Evolutionary conservation across 2,797 vertebrate species (phyloP).

Genomic region (Chelon labrosus): DNA sequence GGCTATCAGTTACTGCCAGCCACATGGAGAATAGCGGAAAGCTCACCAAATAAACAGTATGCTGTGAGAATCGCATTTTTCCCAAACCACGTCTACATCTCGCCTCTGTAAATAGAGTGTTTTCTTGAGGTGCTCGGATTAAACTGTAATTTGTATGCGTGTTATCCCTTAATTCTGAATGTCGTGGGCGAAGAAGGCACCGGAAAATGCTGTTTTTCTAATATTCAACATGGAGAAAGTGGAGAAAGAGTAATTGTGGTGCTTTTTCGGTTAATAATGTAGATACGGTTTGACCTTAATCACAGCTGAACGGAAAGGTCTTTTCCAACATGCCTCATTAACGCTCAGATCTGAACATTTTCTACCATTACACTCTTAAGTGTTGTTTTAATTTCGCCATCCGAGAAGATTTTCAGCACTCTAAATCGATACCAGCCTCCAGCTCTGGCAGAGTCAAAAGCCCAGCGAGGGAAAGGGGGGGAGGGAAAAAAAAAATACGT

Average conservation of each 20-base stretch:
- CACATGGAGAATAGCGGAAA: conserved; percentile 55
- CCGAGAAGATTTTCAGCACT: conserved; percentile 37
- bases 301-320: conserved; percentile 17
- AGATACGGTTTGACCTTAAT: conserved; percentile 33
- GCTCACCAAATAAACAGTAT: conserved; percentile 53
- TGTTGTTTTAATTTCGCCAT: conserved; percentile 44
- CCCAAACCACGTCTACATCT: conserved; percentile 19
- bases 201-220: conserved; percentile 22
- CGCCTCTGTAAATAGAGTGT: conserved; percentile 37
- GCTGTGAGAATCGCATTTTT: conserved; percentile 48
- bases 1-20: conserved; percentile 62
- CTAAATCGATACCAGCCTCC: conserved; percentile 61
- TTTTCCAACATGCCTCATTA: conserved; percentile 47
- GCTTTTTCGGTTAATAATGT: conserved; percentile 26
- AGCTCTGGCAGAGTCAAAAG: conserved; percentile 48
- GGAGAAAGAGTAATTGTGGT: conserved; percentile 28
- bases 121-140: conserved; percentile 1
- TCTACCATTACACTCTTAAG: conserved; percentile 34
- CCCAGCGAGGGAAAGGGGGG: conserved; percentile 35
- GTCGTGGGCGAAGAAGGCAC: conserved; percentile 2
- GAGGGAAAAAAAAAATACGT: conserved; percentile 18
- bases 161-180: neutral
- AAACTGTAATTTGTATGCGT: neutral
- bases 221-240: conserved; percentile 28
- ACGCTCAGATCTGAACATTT: conserved; percentile 42